Conservation (phyloP, 2,113 vertebrate species). For the Acrocephalus arundinaceus region DNA sequence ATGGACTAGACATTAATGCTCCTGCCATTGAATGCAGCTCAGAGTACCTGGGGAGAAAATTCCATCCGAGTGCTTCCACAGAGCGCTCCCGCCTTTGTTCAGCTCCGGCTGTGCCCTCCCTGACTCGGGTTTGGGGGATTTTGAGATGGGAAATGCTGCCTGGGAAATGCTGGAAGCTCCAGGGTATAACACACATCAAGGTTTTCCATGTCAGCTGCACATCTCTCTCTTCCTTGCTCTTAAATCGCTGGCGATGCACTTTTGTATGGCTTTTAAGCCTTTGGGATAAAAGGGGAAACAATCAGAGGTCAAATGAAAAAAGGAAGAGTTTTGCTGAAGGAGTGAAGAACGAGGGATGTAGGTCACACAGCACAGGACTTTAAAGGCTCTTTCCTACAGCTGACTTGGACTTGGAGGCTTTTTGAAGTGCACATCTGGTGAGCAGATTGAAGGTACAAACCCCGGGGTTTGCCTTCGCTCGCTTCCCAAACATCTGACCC, state of each 20-base stretch:
- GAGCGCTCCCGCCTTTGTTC: background rate
- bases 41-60: background rate
- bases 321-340: background rate
- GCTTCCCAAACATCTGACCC: conserved; percentile 9
- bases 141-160: background rate
- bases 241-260: background rate
- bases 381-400: background rate
- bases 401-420: background rate
- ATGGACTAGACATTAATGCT: background rate
- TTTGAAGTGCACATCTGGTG: conserved; percentile 58
- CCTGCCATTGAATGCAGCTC: background rate
- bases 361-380: background rate
- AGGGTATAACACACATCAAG: background rate
- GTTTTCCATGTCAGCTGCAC: background rate
- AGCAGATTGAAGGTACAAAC: conserved; percentile 41
- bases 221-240: background rate
- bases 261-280: background rate
- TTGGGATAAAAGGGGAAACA: conserved; percentile 29
- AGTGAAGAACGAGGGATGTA: background rate
- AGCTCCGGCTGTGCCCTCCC: background rate
- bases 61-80: background rate
- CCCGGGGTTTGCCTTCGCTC: background rate
- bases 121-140: background rate
- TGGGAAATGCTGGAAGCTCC: background rate
- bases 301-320: conserved; percentile 35